These are phyloP conservation scores for Autographa pulchrina DNA, from an alignment of 2,888 invertebrate species.

Conservation along the genomic window DNA sequence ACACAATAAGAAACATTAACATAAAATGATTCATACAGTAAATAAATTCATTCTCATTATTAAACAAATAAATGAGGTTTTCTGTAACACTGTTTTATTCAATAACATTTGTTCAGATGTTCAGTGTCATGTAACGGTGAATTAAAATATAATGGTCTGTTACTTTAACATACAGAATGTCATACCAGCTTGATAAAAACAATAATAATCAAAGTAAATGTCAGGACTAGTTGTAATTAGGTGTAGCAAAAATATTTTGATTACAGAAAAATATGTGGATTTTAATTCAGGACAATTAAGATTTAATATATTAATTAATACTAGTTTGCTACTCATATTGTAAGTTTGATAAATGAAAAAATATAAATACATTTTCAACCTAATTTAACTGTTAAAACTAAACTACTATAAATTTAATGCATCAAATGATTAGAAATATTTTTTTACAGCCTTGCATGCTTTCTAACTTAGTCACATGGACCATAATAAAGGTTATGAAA, in stretches of 20 bases:
- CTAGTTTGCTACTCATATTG: no score
- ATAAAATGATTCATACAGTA: constrained; percentile 51
- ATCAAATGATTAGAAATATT: neutral
- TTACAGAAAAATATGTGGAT: neutral
- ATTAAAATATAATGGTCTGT: constrained; percentile 39
- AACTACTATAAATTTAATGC: no score
- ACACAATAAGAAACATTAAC: constrained; percentile 40
- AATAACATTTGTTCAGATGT: constrained; percentile 62
- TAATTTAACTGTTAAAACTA: no score
- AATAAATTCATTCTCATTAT: constrained; percentile 36
- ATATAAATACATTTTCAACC: no score
- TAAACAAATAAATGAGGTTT: constrained; percentile 41
- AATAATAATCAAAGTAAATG: constrained; percentile 30
- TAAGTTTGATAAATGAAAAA: no score
- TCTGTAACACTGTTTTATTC: constrained; percentile 29
- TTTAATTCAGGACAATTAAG: neutral
- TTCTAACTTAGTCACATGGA: constrained; percentile 21
- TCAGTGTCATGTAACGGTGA: constrained; percentile 33
- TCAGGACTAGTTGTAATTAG: neutral
- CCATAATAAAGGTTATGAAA: constrained; percentile 21
- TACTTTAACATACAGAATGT: constrained; percentile 32
- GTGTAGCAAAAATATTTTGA: neutral
- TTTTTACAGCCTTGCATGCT: neutral
- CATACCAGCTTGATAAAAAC: constrained; percentile 26
- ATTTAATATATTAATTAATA: neutral